Evolutionary conservation across 2,888 invertebrate genomes (phyloP), one percentile per base, ranked within the genome.

Genomic region (Arrhopalites spinosus): DNA sequence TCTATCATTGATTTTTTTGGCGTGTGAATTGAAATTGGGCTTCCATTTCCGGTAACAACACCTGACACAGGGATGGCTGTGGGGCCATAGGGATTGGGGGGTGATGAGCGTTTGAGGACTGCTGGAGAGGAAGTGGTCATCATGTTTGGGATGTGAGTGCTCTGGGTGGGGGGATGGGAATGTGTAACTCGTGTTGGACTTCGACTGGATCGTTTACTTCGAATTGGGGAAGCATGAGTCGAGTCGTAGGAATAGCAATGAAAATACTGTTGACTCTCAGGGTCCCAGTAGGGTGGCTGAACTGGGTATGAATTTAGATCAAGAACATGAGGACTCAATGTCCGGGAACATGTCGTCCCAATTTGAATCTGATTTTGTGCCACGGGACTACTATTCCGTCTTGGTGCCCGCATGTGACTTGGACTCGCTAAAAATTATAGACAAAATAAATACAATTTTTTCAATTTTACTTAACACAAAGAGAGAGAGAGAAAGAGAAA

Each of bases 241-340:
- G 61, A 63, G 56, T 74, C 61, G 25, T 74, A 29, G 29, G 69
- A 59, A 43, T 74, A 74, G 29, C 23, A 61, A 27, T 72, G 56
- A 59, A 68, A 67, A 61, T 74, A 74, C 36, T 74, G 74, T 59
- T 74, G 69, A 50, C 50, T 74, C 17, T 74, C 74, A 20, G 74
- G 59, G 59, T 74, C 74, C 74, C 74, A 74, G 50, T 74, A 74
- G 2, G 74, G 74, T 1, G 74, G 74, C 61, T 74, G 74, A 3
- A 74, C 74, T 1, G 74, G 61, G 50, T 61, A 36, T 0, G 74
- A 68, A 29, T 30, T 74, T 20, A 74, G 25, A 1, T 69, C 74
- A 56, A 74, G 30, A 1, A 74, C 59, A 47, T 74, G 69, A 0
- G 74, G 74, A 43, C 68, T 68, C 30, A 74, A 30, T 5, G 67